phyloP scores from a whole-genome alignment of 2,888 invertebrate genomes.

The Cerceris rybyensis region DNA sequence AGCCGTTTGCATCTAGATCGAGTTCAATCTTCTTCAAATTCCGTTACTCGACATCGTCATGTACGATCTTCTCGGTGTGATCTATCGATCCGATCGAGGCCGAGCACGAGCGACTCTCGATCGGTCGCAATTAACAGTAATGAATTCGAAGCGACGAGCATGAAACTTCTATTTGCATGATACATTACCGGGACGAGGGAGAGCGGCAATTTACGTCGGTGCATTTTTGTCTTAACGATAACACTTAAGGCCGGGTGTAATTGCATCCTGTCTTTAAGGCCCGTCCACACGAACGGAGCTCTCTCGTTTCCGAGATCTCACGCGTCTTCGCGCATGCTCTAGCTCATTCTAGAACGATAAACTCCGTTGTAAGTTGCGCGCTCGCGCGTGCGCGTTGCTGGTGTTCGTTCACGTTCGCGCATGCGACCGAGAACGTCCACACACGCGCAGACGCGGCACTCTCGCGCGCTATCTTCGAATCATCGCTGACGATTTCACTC shows the following conservation, averaged over 20 bases:
- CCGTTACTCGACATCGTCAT: background rate
- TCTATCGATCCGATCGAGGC: background rate
- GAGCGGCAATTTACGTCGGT: constrained; percentile 68
- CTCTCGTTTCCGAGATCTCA: constrained; percentile 52
- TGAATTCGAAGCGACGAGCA: constrained; percentile 33
- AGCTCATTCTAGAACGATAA: background rate
- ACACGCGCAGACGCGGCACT: constrained; percentile 26
- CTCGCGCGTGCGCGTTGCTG: background rate
- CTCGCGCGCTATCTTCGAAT: constrained; percentile 54
- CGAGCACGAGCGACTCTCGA: background rate
- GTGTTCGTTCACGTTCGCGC: constrained; percentile 32
- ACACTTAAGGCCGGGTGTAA: constrained; percentile 75
- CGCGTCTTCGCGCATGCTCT: constrained; percentile 48
- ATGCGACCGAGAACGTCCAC: background rate
- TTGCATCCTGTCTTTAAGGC: constrained; percentile 76
- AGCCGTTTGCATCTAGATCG: too few species aligned
- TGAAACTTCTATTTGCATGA: constrained; percentile 44
- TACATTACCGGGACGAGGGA: constrained; percentile 21
- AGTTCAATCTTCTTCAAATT: too few species aligned
- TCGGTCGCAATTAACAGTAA: constrained; percentile 40
- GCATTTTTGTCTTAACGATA: constrained; percentile 78
- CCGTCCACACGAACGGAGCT: constrained; percentile 39
- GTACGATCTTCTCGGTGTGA: background rate
- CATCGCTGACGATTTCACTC: constrained; percentile 74
- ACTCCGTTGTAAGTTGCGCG: background rate